Evolutionary conservation across 2,113 vertebrate genomes (phyloP).

Genomic region (Crotalus viridis): DNA sequence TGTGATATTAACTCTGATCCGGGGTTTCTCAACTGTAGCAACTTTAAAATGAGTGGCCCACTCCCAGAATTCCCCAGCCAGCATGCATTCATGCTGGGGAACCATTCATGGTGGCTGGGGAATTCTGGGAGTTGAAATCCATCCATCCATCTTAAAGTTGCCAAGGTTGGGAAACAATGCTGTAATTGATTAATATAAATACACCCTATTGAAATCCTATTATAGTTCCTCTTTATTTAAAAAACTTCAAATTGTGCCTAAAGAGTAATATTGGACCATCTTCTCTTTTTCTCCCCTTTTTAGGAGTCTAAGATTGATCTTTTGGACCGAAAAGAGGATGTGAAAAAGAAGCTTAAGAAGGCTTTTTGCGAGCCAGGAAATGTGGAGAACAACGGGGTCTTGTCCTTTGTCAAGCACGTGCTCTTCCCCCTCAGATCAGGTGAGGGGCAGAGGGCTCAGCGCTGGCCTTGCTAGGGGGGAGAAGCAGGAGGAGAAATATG

Average conservation of each 20-base stretch:
- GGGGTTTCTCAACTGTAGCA: neutral
- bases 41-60: neutral
- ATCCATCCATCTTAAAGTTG: neutral
- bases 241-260: neutral
- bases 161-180: neutral
- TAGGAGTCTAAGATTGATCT: conserved; percentile 98
- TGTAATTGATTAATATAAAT: neutral
- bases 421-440: conserved; percentile 90
- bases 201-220: neutral
- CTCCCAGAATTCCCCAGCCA: neutral
- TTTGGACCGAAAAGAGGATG: conserved; percentile 87
- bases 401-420: conserved; percentile 92
- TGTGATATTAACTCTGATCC: neutral
- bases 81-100: too few species aligned
- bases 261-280: neutral
- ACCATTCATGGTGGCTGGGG: neutral
- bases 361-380: conserved; percentile 98
- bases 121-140: neutral
- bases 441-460: conserved; percentile 44
- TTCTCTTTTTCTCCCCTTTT: conserved; percentile 31
- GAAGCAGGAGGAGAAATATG: too few species aligned
- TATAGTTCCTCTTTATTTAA: neutral
- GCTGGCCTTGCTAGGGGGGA: neutral
- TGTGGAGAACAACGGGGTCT: conserved; percentile 89
- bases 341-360: conserved; percentile 98